A percentile compares a stretch with the other conserved stretches of the same genome.
phyloP scores from a whole-genome alignment of 2,797 vertebrate species.

The Thamnophis elegans region DNA sequence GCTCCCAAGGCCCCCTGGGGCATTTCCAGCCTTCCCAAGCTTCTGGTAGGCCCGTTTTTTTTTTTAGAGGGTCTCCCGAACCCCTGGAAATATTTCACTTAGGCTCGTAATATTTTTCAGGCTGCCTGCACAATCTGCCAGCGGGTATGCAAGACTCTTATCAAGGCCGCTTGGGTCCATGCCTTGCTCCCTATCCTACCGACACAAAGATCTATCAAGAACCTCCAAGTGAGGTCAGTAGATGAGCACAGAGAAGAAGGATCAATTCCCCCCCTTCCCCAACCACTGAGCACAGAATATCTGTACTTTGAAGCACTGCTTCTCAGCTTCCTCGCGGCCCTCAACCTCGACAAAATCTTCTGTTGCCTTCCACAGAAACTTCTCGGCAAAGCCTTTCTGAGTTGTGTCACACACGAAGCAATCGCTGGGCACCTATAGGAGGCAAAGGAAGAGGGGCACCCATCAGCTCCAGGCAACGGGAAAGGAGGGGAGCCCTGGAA shows the following conservation, averaged over 20 bases:
- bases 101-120: neutral
- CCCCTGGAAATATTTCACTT: neutral
- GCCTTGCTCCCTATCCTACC: neutral
- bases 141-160: neutral
- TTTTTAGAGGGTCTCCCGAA: too few relatives aligned
- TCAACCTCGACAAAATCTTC: constrained; percentile 80
- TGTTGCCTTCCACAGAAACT: constrained; percentile 68
- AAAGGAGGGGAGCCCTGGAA: neutral
- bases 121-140: neutral
- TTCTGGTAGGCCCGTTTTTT: too few relatives aligned
- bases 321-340: constrained; percentile 67
- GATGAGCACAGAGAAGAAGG: neutral
- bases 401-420: constrained; percentile 73
- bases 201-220: neutral
- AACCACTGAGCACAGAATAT: neutral
- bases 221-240: neutral
- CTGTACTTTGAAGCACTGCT: constrained; percentile 80
- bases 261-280: rapidly evolving
- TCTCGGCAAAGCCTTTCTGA: constrained; percentile 51
- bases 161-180: neutral
- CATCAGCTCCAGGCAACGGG: constrained; percentile 9
- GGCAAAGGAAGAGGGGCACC: neutral
- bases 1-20: too few relatives aligned
- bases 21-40: too few relatives aligned
- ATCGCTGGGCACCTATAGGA: neutral